Conservation (phyloP, 1,140 invertebrate species). For the Drosophila asahinai region DNA sequence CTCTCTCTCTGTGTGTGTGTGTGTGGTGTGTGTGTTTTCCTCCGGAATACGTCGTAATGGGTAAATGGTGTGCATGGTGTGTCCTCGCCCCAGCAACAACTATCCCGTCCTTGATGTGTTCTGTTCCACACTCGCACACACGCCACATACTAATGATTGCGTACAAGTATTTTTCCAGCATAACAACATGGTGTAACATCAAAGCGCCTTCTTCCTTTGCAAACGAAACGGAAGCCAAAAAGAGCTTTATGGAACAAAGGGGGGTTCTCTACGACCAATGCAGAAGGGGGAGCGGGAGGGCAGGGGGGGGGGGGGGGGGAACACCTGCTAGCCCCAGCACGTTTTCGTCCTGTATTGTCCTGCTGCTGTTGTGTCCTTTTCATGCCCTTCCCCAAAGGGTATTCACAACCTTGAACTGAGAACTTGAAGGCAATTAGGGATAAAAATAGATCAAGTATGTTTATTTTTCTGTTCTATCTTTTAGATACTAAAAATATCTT, state of each 20-base stretch:
- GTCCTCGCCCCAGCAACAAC: conserved; percentile 7
- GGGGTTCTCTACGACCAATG: not conserved
- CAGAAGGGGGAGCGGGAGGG: not conserved
- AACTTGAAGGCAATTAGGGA: not conserved
- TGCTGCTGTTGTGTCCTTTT: conserved; percentile 6
- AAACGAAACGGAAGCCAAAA: conserved; percentile 67
- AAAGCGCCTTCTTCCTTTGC: conserved; percentile 53
- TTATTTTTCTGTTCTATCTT: not conserved
- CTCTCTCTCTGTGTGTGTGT: no score
- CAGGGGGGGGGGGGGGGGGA: no score
- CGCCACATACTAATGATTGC: conserved; percentile 50
- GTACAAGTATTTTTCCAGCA: conserved; percentile 75
- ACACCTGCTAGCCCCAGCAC: conserved; percentile 10
- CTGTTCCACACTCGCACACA: conserved; percentile 2
- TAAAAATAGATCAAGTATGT: not conserved
- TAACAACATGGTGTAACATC: conserved; percentile 78
- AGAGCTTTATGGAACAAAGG: conserved; percentile 17
- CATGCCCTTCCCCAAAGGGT: not conserved
- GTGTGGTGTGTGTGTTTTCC: conserved; percentile 1
- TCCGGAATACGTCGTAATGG: conserved; percentile 22
- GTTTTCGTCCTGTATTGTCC: conserved; percentile 20
- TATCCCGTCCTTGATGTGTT: conserved; percentile 23
- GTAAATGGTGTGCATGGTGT: conserved; percentile 23
- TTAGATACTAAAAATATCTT: not conserved
- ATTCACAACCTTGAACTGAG: not conserved